A percentile compares a stretch with the other conserved stretches of the same genome.
Evolutionary conservation across 2,888 invertebrate species (phyloP).

Genomic region (Phoronis australis): DNA sequence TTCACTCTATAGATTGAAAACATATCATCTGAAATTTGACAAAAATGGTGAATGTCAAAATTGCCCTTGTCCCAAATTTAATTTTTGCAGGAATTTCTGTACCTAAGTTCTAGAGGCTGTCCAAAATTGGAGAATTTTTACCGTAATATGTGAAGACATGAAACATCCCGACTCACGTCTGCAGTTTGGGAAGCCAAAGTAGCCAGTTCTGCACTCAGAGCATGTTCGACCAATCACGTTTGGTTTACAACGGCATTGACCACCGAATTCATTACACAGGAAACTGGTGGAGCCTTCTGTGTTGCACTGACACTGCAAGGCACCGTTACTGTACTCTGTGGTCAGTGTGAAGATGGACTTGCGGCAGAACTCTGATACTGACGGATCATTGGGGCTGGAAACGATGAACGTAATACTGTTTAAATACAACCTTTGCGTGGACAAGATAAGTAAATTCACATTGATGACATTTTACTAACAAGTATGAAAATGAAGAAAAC

Average conservation of each 20-base stretch:
- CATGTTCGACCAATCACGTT: slow-evolving; percentile 83
- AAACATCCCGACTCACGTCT: slow-evolving; percentile 57
- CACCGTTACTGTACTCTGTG: slow-evolving; percentile 90
- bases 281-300: slow-evolving; percentile 79
- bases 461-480: too few relatives aligned
- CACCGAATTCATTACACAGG: slow-evolving; percentile 88
- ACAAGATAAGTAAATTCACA: not conserved
- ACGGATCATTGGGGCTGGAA: not conserved
- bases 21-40: too few relatives aligned
- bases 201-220: slow-evolving; percentile 67
- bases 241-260: slow-evolving; percentile 87
- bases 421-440: not conserved
- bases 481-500: too few relatives aligned
- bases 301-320: slow-evolving; percentile 82
- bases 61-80: too few relatives aligned
- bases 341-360: slow-evolving; percentile 90
- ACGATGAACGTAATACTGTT: not conserved
- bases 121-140: too few relatives aligned
- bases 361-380: slow-evolving; percentile 65
- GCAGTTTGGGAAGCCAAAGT: slow-evolving; percentile 93
- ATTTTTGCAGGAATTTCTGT: too few relatives aligned
- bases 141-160: too few relatives aligned
- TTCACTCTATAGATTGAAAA: too few relatives aligned
- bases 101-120: too few relatives aligned
- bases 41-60: too few relatives aligned